phyloP scores from a whole-genome alignment of 2,797 vertebrate genomes.

The Scyliorhinus canicula region DNA sequence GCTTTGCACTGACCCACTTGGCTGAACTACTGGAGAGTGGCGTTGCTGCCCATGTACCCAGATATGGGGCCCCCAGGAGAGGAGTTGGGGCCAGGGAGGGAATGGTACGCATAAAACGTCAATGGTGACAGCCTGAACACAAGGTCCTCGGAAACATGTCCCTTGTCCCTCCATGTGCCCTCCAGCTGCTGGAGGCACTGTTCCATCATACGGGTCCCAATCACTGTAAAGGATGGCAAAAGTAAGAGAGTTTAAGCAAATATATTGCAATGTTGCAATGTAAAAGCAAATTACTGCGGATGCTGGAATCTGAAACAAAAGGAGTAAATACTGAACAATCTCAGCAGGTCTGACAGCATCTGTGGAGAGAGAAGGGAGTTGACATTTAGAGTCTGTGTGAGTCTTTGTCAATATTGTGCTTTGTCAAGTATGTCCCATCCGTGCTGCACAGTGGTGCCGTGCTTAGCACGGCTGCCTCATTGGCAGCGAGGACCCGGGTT shows the following conservation, averaged over 20 bases:
- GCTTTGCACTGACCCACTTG: neutral
- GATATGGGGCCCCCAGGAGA: neutral
- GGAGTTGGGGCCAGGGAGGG: neutral
- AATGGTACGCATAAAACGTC: neutral
- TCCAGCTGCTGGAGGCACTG: neutral
- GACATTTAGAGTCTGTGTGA: too few relatives aligned
- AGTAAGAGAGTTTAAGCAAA: neutral
- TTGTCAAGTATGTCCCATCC: too few relatives aligned
- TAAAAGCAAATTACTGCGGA: too few relatives aligned
- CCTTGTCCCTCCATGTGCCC: neutral
- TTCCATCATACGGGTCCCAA: neutral
- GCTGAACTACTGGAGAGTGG: neutral
- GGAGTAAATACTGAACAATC: too few relatives aligned
- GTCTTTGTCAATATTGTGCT: neutral
- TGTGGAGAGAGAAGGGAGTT: too few relatives aligned
- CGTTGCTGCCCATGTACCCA: neutral
- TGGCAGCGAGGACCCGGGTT: too few relatives aligned
- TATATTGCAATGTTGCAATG: neutral
- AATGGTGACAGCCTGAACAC: neutral
- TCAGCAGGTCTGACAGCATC: too few relatives aligned
- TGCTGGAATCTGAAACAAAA: too few relatives aligned
- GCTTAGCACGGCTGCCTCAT: too few relatives aligned
- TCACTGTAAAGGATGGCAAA: neutral
- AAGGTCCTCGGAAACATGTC: neutral
- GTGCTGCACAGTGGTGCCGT: too few relatives aligned